Conservation (phyloP, 2,113 vertebrate genomes). For the Mormyrus iriodes region DNA sequence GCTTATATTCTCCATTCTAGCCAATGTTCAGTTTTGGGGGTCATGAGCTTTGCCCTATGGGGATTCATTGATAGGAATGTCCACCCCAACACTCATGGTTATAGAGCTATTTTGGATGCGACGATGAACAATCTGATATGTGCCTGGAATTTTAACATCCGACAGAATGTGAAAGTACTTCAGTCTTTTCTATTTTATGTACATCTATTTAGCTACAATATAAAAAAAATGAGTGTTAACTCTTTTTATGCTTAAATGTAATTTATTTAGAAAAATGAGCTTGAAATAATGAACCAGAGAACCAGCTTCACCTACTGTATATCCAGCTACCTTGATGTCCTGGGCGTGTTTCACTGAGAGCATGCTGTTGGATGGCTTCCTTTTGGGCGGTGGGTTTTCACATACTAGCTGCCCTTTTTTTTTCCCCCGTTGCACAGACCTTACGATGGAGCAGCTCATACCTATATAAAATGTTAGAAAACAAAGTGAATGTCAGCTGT, state of each 20-base stretch:
- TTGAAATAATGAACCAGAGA: constrained; percentile 14
- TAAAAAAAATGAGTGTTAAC: constrained; percentile 28
- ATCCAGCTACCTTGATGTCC: constrained; percentile 12
- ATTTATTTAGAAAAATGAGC: constrained; percentile 37
- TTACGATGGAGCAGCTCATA: neutral
- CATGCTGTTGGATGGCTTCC: neutral
- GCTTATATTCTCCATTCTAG: neutral
- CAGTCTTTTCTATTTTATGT: constrained; percentile 53
- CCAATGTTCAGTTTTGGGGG: neutral
- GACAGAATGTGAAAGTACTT: constrained; percentile 44
- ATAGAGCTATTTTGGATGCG: constrained; percentile 21
- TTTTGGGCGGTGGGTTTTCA: neutral
- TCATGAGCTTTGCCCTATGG: neutral
- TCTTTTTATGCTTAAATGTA: constrained; percentile 50
- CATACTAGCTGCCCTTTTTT: constrained; percentile 12
- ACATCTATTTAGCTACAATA: constrained; percentile 39
- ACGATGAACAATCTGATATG: constrained; percentile 32
- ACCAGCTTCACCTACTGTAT: constrained; percentile 37
- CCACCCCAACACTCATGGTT: neutral
- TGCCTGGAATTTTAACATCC: constrained; percentile 49
- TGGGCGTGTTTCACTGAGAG: neutral
- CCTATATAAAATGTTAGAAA: constrained; percentile 5
- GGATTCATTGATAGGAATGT: neutral
- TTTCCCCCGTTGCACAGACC: constrained; percentile 26
- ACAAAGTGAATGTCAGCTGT: neutral